Conservation (phyloP, 2,888 invertebrate species). For the Diarsia dahlii region DNA sequence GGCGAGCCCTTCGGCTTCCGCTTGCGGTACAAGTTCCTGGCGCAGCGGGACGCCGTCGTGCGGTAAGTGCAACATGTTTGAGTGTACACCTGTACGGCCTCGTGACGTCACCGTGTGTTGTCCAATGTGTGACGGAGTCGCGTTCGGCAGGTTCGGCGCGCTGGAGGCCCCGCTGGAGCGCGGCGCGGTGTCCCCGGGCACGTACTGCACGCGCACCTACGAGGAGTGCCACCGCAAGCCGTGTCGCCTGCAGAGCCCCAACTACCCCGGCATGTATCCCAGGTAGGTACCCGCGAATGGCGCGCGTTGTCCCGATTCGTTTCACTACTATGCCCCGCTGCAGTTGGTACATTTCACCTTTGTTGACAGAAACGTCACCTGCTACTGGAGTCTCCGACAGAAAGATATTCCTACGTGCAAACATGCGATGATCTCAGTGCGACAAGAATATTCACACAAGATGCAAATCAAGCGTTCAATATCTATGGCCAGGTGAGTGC, state of each 20-base stretch:
- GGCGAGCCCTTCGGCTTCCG: slow-evolving; percentile 95
- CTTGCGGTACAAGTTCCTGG: slow-evolving; percentile 95
- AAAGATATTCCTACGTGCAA: slow-evolving; percentile 97
- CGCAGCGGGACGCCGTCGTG: slow-evolving; percentile 94
- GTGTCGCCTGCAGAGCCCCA: slow-evolving; percentile 96
- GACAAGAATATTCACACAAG: slow-evolving; percentile 94
- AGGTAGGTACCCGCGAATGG: slow-evolving; percentile 78
- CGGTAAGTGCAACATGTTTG: slow-evolving; percentile 82
- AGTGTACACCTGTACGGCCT: no score
- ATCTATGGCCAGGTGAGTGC: slow-evolving; percentile 91
- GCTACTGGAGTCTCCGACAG: slow-evolving; percentile 96
- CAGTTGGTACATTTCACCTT: neutral
- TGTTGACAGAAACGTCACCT: slow-evolving; percentile 95
- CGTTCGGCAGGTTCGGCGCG: slow-evolving; percentile 92
- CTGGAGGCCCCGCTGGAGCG: slow-evolving; percentile 94
- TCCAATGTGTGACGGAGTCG: neutral
- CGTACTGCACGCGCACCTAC: slow-evolving; percentile 96
- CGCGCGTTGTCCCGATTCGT: no score
- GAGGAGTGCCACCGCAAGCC: slow-evolving; percentile 96
- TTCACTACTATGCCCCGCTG: neutral
- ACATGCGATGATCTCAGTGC: slow-evolving; percentile 97
- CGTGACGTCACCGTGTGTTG: neutral
- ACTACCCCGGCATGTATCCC: slow-evolving; percentile 97
- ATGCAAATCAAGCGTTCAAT: slow-evolving; percentile 93
- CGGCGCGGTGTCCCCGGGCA: slow-evolving; percentile 95